A percentile compares a stretch with the other conserved stretches of the same genome.
Evolutionary conservation across 2,113 vertebrate species (phyloP).

Genomic region (Syngnathoides biaculeatus): DNA sequence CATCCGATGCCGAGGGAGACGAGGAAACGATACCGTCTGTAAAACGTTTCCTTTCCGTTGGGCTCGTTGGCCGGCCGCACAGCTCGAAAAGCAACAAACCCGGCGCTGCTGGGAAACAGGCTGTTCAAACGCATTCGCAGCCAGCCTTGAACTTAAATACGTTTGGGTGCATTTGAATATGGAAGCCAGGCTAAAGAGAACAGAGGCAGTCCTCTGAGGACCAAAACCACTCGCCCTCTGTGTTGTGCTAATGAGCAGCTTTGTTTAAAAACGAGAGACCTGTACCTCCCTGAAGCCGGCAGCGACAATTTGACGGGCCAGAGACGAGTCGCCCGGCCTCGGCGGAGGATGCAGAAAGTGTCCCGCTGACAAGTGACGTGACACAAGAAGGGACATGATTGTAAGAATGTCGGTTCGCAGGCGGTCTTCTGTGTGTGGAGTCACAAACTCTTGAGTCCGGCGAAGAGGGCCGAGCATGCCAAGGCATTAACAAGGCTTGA

Average conservation of each 20-base stretch:
- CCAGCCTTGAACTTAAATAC: conserved; percentile 64
- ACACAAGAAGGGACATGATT: conserved; percentile 9
- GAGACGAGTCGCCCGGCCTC: neutral
- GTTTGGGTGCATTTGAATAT: conserved; percentile 68
- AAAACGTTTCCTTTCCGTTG: conserved; percentile 17
- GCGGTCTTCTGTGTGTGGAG: conserved; percentile 29
- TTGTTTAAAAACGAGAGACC: conserved; percentile 56
- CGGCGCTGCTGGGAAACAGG: conserved; percentile 35
- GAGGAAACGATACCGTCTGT: conserved; percentile 41
- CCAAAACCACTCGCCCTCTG: conserved; percentile 55
- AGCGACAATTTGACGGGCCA: conserved; percentile 4
- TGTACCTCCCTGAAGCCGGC: conserved; percentile 53
- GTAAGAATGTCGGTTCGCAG: neutral
- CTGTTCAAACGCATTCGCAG: conserved; percentile 51
- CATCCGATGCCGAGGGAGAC: conserved; percentile 41
- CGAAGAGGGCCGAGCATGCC: conserved; percentile 50
- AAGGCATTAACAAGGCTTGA: conserved; percentile 69
- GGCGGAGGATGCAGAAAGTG: neutral
- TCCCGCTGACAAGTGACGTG: conserved; percentile 7
- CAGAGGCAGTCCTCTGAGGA: conserved; percentile 59
- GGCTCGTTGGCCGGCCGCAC: conserved; percentile 19
- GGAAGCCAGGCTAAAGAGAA: conserved; percentile 61
- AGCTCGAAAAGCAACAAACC: conserved; percentile 30
- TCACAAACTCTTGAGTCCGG: conserved; percentile 42
- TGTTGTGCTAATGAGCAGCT: conserved; percentile 77